Evolutionary conservation across 2,113 vertebrate species (phyloP).

Genomic region (Eonycteris spelaea): DNA sequence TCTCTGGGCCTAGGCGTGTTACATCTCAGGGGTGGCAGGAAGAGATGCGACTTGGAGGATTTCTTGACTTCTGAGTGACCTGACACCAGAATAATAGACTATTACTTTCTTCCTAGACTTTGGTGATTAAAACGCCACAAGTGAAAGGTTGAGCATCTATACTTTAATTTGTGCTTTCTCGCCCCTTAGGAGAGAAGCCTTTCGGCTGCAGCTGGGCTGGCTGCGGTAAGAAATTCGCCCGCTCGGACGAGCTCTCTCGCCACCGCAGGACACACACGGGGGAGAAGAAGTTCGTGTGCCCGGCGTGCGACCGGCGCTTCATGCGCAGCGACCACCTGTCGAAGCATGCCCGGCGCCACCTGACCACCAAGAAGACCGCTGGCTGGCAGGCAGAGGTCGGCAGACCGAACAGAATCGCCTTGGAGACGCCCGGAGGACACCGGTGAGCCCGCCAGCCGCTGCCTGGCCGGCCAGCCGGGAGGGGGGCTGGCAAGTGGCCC

Average conservation of each 20-base stretch:
- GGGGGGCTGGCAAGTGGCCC: background rate
- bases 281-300: slow-evolving; percentile 96
- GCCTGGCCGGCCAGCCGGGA: slow-evolving; percentile 32
- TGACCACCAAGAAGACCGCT: slow-evolving; percentile 88
- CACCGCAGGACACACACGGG: slow-evolving; percentile 97
- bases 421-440: slow-evolving; percentile 78
- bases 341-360: slow-evolving; percentile 94
- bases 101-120: background rate
- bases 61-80: background rate
- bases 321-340: slow-evolving; percentile 99
- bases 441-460: slow-evolving; percentile 35
- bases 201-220: slow-evolving; percentile 98
- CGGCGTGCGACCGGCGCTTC: slow-evolving; percentile 94
- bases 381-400: slow-evolving; percentile 89
- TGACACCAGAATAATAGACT: rapidly evolving
- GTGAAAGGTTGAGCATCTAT: rapidly evolving
- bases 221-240: slow-evolving; percentile 96
- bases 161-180: background rate
- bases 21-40: background rate
- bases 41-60: background rate
- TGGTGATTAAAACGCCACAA: rapidly evolving
- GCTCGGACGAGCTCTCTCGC: slow-evolving; percentile 96
- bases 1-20: background rate
- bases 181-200: slow-evolving; percentile 93
- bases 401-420: slow-evolving; percentile 82